Base-by-base conservation (phyloP, 2,888 invertebrate genomes). In the Neoaliturus tenellus region DNA sequence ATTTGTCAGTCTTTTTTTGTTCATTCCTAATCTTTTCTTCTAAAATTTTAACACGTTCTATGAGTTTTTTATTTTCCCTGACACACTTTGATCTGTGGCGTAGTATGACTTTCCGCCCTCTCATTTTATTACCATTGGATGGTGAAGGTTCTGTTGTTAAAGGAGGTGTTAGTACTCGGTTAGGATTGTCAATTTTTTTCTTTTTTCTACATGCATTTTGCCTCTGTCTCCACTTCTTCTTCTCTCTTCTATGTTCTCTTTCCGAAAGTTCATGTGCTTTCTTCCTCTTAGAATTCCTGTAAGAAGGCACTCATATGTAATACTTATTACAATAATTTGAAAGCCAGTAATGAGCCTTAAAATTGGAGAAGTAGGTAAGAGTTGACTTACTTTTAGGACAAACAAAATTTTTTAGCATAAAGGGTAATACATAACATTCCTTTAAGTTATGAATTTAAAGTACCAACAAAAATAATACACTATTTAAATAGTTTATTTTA, bases 241-340 rank as follows among this genome's bases (percentile, higher is more conserved):
- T 62, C 25, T 62, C 62, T 62, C 62, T 62, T 62, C 25, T 62
- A 17, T 62, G 62, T n/a, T 62, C 23, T 23, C 62, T 62, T 62
- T 62, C 62, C 10, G 62, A 10, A 20, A 62, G 62, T 62, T 62
- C 62, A 31, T 62, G 62, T 23, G 17, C 62, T 25, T 62, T 62
- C 62, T 62, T 62, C 62, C 62, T 62, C 25, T 62, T 62, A 5
- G 62, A 20, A 62, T 62, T 62, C 62, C 62, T 62, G 62, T 62
- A 62, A 62, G 17, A 62, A 62, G 17, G 17, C 2, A 62, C 62
- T 5, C 17, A 62, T 23, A 62, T 55, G 25, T 62, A 62, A 23
- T 62, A 62, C 62, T 23, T 23, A 8, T 23, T 62, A 5, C 5
- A 5, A 8, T 5, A 62, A 55, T 20, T 23, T 62, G 6, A 28